A percentile compares a stretch with the other conserved stretches of the same genome.
These are phyloP conservation scores for Gastracanthus pulcherrimus DNA, from an alignment of 2,888 invertebrate species.

Conservation along the genomic window DNA sequence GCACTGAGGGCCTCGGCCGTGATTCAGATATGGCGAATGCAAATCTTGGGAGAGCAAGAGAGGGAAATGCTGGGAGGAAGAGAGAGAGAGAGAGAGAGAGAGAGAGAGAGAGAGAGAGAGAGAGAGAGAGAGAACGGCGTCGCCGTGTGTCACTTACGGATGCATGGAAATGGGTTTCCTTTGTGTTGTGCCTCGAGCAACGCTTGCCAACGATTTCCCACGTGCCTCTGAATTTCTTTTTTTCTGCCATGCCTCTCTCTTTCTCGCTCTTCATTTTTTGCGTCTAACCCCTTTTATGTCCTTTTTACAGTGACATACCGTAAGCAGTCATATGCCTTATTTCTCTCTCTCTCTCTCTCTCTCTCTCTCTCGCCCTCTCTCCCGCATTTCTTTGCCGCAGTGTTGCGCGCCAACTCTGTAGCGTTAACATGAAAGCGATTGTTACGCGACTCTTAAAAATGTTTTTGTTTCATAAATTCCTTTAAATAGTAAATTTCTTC, in stretches of 20 bases:
- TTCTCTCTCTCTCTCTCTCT: neutral
- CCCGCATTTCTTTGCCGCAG: neutral
- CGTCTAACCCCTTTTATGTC: constrained; percentile 23
- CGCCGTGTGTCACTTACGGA: constrained; percentile 22
- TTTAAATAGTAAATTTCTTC: neutral
- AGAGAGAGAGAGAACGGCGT: neutral
- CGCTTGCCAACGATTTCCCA: constrained; percentile 46
- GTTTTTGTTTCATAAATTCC: neutral
- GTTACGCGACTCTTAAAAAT: neutral
- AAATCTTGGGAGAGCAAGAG: neutral
- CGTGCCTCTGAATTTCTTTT: constrained; percentile 29
- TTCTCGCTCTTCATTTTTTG: constrained; percentile 21
- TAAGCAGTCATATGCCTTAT: constrained; percentile 18
- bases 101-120: neutral
- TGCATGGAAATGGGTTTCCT: constrained; percentile 43
- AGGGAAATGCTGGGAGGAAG: too few species aligned
- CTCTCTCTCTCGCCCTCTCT: neutral
- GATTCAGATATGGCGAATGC: constrained; percentile 3
- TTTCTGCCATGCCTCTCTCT: neutral
- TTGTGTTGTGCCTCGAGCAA: constrained; percentile 26
- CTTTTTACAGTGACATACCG: constrained; percentile 21
- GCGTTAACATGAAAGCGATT: neutral
- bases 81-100: neutral
- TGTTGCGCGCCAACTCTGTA: neutral
- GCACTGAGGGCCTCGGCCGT: neutral